phyloP scores from a whole-genome alignment of 2,113 vertebrate species.

The Rostratula benghalensis region DNA sequence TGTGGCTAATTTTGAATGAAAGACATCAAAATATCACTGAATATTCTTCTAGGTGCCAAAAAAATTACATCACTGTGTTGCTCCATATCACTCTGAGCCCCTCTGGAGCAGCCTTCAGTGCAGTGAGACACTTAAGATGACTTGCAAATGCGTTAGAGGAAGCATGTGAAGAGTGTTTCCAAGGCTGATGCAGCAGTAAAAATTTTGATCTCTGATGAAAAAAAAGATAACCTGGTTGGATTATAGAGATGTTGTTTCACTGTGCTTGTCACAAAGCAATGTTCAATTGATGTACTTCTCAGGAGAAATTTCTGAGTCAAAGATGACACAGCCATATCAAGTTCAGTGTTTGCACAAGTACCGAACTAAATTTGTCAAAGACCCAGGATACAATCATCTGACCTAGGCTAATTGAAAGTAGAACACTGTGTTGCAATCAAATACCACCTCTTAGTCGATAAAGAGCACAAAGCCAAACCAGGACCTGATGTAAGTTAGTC shows the following conservation, averaged over 20 bases:
- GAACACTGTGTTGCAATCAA: neutral
- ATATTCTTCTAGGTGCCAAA: neutral
- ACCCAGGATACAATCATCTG: neutral
- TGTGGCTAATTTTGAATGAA: neutral
- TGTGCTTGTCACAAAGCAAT: neutral
- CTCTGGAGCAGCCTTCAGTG: neutral
- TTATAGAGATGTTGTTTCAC: neutral
- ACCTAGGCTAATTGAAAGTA: conserved; percentile 11
- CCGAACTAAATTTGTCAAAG: conserved; percentile 18
- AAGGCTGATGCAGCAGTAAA: neutral
- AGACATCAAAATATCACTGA: neutral
- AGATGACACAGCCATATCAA: neutral
- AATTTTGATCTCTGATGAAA: neutral
- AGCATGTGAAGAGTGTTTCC: neutral
- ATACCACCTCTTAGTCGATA: neutral
- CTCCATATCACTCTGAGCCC: neutral
- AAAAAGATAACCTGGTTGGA: neutral
- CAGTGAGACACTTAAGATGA: neutral
- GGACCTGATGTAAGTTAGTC: neutral
- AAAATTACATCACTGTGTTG: neutral
- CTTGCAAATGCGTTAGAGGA: neutral
- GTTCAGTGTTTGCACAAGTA: neutral
- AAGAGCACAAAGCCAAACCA: neutral
- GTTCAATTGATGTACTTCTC: neutral
- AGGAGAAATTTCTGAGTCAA: neutral